Evolutionary conservation across 2,113 vertebrate genomes (phyloP).

Genomic region (Brachionichthys hirsutus): DNA sequence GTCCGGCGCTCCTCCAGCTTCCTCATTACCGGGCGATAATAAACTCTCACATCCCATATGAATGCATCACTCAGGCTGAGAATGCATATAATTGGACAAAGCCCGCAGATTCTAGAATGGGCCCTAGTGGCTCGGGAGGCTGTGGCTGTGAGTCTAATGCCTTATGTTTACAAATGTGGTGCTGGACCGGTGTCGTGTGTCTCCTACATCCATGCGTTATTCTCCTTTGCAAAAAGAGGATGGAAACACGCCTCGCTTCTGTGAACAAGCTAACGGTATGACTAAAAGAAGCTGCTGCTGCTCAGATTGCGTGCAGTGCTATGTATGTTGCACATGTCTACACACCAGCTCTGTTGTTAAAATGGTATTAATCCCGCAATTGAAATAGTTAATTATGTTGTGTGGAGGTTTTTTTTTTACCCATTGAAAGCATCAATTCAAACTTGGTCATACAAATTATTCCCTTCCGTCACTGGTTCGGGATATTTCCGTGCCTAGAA

Average conservation of each 20-base stretch:
- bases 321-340: background rate
- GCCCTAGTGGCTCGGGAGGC: conserved; percentile 2
- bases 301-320: background rate
- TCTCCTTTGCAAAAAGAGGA: background rate
- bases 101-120: conserved; percentile 29
- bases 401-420: no score
- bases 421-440: no score
- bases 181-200: background rate
- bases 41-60: conserved; percentile 57
- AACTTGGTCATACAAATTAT: no score
- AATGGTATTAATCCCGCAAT: no score
- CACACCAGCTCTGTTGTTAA: no score
- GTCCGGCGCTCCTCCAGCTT: conserved; percentile 52
- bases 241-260: background rate
- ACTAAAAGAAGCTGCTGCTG: no score
- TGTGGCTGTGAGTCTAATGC: conserved; percentile 2
- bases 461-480: no score
- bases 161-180: conserved; percentile 23
- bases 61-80: conserved; percentile 47
- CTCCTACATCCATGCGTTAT: background rate
- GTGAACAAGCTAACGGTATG: background rate
- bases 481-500: no score
- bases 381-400: no score
- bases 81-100: conserved; percentile 45
- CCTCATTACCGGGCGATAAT: conserved; percentile 50